Percentiles rank a stretch among this genome's conserved stretches.
Evolutionary conservation across 2,113 vertebrate species (phyloP).

Genomic region (Lepisosteus oculatus): DNA sequence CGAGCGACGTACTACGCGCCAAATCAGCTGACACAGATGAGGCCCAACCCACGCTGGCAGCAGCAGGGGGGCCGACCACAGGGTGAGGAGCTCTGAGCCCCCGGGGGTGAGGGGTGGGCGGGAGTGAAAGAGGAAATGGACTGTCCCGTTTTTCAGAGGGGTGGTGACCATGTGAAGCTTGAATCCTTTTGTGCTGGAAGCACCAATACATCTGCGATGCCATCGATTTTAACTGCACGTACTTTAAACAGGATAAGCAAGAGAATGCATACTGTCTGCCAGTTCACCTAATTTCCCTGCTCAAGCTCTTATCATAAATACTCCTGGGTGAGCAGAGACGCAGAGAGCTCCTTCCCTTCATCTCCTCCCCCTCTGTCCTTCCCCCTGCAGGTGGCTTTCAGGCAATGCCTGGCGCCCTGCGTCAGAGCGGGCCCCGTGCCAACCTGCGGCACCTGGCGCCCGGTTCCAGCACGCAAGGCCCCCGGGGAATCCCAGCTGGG

Average conservation of each 20-base stretch:
- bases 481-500: constrained; percentile 77
- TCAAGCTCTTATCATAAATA: too few relatives aligned
- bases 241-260: too few relatives aligned
- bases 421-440: constrained; percentile 88
- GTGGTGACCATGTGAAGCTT: too few relatives aligned
- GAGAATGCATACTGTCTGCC: too few relatives aligned
- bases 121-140: too few relatives aligned
- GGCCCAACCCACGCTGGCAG: constrained; percentile 94
- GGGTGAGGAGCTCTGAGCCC: constrained; percentile 57
- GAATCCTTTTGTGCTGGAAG: too few relatives aligned
- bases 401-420: constrained; percentile 84
- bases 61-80: constrained; percentile 91
- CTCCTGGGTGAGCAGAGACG: background rate
- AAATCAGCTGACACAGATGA: constrained; percentile 93
- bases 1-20: constrained; percentile 95
- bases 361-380: background rate
- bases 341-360: background rate
- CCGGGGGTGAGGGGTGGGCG: background rate
- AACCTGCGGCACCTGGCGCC: constrained; percentile 85
- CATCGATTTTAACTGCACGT: too few relatives aligned
- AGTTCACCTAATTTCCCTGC: too few relatives aligned
- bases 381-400: constrained; percentile 74
- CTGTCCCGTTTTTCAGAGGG: too few relatives aligned
- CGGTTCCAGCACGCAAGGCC: constrained; percentile 68
- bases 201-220: too few relatives aligned